Base-by-base conservation (phyloP, 1,140 invertebrate genomes). In the Bombus polaris region DNA sequence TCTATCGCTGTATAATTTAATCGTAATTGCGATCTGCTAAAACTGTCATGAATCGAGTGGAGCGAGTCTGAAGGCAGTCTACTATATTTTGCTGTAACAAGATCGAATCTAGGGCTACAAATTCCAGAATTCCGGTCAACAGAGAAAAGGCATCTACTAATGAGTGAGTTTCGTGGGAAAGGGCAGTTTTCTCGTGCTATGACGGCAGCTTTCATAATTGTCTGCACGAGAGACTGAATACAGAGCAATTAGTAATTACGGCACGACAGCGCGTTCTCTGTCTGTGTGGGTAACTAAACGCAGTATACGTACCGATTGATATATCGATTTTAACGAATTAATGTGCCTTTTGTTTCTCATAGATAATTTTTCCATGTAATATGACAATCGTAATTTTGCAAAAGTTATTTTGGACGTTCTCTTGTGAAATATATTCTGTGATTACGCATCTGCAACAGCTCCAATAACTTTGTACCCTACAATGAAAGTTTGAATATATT, bases 171-270 rank as follows among this genome's bases (percentile, higher is more conserved):
- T 88, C 75, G 74, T 87, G 85, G 87, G 75, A 88, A 87, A 88
- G 74, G 85, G 42, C 75, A 83, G 53, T 88, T 66, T 76, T 62
- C 73, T 87, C 37, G 59, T 73, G 37, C 74, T 74, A 57, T 72
- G 18, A 53, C 39, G 32, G 1, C 42, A 53, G 71, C 57, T 74
- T n/a, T 74, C 32, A 65, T 82, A 82, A 62, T 87, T 81, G 77
- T 87, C 75, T 62, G 62, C 70, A 83, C 82, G 76, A 82, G 62
- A 68, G 59, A 76, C 59, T 81, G 71, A 82, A 74, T 83, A 77
- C 71, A 76, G 35, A 32, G 70, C 73, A 87, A 88, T 88, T 88
- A 88, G 70, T 81, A 87, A 88, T 88, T 88, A 88, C 72, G n/a
- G 65, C 15, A 85, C 53, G 87, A 84, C 66, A 88, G 75, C 77